Percentiles rank a stretch among this genome's conserved stretches.
phyloP scores from a whole-genome alignment of 2,113 vertebrate genomes.

The Daboia siamensis region DNA sequence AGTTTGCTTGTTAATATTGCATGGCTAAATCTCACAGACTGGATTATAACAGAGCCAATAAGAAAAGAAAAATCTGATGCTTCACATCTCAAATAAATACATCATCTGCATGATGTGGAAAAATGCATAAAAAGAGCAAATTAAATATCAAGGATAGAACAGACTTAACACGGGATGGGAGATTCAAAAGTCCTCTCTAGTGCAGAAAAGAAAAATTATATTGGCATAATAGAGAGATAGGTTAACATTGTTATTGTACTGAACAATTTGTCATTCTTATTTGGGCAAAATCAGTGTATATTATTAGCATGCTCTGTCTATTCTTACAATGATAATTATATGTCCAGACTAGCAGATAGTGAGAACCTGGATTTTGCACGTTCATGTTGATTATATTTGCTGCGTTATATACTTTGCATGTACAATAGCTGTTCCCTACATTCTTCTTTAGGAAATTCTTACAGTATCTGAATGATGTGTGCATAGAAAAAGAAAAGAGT shows the following conservation, averaged over 20 bases:
- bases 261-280: constrained; percentile 52
- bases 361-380: not conserved
- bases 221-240: constrained; percentile 45
- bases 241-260: constrained; percentile 51
- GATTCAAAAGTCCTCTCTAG: constrained; percentile 62
- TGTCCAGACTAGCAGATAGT: not conserved
- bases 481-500: not conserved
- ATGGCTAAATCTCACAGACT: constrained; percentile 52
- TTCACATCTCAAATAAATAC: constrained; percentile 56
- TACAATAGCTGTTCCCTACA: not conserved
- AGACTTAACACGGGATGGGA: constrained; percentile 58
- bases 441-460: not conserved
- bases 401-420: not conserved
- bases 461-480: not conserved
- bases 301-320: constrained; percentile 35
- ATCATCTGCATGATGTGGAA: constrained; percentile 45
- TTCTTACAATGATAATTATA: constrained; percentile 45
- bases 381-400: not conserved
- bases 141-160: constrained; percentile 61
- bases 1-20: constrained; percentile 56
- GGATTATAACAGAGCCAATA: constrained; percentile 60
- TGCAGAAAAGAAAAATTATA: constrained; percentile 43
- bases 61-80: constrained; percentile 46
- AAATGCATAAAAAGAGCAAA: constrained; percentile 59
- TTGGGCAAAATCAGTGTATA: constrained; percentile 55